Conservation (phyloP, 2,888 invertebrate genomes). For the Lymantria monacha region DNA sequence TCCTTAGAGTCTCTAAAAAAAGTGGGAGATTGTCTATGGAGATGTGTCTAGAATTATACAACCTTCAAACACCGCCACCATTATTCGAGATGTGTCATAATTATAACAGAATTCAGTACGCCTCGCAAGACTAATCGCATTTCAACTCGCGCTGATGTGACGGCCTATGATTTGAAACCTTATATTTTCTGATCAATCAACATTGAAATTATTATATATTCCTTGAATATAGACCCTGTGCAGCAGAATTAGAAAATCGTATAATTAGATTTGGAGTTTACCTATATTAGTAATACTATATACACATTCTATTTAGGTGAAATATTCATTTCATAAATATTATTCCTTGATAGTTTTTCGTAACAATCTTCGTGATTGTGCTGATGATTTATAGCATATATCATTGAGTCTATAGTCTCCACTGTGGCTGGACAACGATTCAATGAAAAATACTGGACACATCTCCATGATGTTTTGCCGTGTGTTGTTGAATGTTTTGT, state of each 20-base stretch:
- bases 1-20: no score
- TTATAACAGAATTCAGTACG: no score
- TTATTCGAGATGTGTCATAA: no score
- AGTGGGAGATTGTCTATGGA: no score
- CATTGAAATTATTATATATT: background rate
- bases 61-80: no score
- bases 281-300: constrained; percentile 35
- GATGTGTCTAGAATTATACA: no score
- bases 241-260: constrained; percentile 20
- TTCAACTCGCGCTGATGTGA: no score
- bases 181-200: no score
- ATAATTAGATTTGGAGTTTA: constrained; percentile 21
- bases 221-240: background rate
- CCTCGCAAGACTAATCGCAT: no score
- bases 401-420: constrained; percentile 75
- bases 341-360: constrained; percentile 71
- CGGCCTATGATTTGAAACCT: no score
- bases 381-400: constrained; percentile 74
- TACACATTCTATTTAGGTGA: constrained; percentile 55
- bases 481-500: constrained; percentile 79
- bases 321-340: constrained; percentile 75
- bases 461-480: constrained; percentile 78
- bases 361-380: constrained; percentile 77
- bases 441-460: constrained; percentile 78
- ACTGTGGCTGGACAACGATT: constrained; percentile 78